Evolutionary conservation across 2,113 vertebrate species (phyloP), one percentile per base, ranked within the genome.

Genomic region (Tachysurus fulvidraco): DNA sequence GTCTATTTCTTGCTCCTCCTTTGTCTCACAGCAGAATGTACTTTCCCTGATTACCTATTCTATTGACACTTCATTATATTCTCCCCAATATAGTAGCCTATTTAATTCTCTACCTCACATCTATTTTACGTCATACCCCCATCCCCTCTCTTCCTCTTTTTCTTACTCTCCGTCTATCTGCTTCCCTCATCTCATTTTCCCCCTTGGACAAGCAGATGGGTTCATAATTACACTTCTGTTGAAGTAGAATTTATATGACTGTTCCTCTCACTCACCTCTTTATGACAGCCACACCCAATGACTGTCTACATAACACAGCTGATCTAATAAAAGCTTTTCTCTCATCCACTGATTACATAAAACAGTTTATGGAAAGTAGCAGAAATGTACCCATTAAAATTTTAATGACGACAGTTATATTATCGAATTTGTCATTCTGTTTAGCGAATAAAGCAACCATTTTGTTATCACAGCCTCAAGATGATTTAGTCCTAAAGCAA

Each of bases 171-270:
- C 78, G 30, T 81, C 83, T 76, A n/a, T 67, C 59, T 62, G n/a
- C 10, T 79, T 83, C 69, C 44, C 44, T 83, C 30, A 78, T 52
- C 28, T 69, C 85, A 71, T 81, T 81, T 36, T 81, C 54, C 46
- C 8, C 16, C 30, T 71, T 69, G 13, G 71, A 85, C 60, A 60
- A 65, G 28, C 36, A 36, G 78, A 69, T 55, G 44, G n/a, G 69
- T 55, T 80, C 41, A 16, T 80, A 85, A 87, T 85, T 64, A 64
- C 25, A 79, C 83, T 83, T 54, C 64, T 28, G 74, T 73, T 88
- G 77, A 87, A 85, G 83, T 85, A 85, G 79, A 85, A 90, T 90
- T 88, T 36, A 85, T 85, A 36, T 79, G 76, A 57, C 54, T 59
- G 59, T 85, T 57, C 73, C 44, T 21, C 36, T 41, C 7, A 60